These are phyloP conservation scores for Caenorhabditis angaria DNA, from an alignment of 2,888 invertebrate genomes.

Conservation along the genomic window DNA sequence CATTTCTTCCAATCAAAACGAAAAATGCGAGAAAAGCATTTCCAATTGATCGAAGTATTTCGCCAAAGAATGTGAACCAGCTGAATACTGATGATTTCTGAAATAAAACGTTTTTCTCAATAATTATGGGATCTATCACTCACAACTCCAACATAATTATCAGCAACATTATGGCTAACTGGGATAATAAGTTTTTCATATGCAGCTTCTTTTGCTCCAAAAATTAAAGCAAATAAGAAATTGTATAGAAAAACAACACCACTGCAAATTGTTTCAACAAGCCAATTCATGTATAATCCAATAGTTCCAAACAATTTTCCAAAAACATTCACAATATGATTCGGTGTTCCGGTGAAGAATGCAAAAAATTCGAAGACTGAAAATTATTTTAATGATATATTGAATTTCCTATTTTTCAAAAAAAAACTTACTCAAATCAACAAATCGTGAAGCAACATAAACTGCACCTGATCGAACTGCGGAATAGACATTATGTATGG, in stretches of 20 bases:
- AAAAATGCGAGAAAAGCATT: background rate
- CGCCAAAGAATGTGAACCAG: background rate
- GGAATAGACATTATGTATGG: too few species aligned
- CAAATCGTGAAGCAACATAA: background rate
- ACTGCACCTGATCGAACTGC: too few species aligned
- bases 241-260: background rate
- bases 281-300: background rate
- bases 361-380: conserved; percentile 6
- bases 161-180: background rate
- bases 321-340: background rate
- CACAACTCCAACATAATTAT: background rate
- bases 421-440: background rate
- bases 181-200: background rate
- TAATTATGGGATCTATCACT: background rate
- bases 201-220: background rate
- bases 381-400: background rate
- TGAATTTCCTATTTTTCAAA: background rate
- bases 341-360: conserved; percentile 5
- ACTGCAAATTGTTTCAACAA: background rate
- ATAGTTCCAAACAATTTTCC: background rate
- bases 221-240: background rate
- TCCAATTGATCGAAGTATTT: background rate
- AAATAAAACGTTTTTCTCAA: background rate
- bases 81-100: background rate
- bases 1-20: background rate